Evolutionary conservation across 2,113 vertebrate species (phyloP).

Genomic region (Steatornis caripensis): DNA sequence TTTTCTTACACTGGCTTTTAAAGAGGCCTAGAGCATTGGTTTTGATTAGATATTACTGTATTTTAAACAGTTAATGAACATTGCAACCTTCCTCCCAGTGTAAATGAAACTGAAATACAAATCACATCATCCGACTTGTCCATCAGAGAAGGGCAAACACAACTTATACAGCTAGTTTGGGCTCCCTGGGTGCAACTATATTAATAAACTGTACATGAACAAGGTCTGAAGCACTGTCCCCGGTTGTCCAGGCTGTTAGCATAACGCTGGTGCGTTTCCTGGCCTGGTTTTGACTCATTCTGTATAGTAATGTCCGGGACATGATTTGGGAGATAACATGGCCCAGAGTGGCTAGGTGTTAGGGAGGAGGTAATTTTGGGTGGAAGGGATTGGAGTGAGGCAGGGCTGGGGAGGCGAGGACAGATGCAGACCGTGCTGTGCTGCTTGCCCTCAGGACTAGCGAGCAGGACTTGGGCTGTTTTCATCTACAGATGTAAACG

Average conservation of each 20-base stretch:
- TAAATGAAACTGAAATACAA: neutral
- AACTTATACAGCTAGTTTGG: neutral
- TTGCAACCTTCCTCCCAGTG: neutral
- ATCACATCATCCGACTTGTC: neutral
- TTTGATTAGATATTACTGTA: neutral
- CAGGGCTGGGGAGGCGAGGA: neutral
- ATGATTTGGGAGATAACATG: neutral
- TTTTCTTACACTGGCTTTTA: neutral
- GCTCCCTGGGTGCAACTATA: neutral
- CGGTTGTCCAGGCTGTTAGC: neutral
- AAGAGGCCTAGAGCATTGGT: neutral
- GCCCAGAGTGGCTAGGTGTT: neutral
- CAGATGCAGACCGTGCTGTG: rapidly evolving
- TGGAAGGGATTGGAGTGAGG: neutral
- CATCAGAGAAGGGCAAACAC: neutral
- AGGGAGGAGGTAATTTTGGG: neutral
- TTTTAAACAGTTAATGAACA: neutral
- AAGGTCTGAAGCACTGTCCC: neutral
- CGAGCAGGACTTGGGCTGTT: neutral
- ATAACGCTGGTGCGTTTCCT: neutral
- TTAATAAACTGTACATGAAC: neutral
- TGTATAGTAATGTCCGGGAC: neutral
- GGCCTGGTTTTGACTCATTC: neutral
- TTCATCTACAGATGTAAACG: neutral
- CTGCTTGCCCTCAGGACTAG: neutral